These are phyloP conservation scores for Phylloscopus trochiloides DNA, from an alignment of 2,113 vertebrate genomes.

Conservation along the genomic window DNA sequence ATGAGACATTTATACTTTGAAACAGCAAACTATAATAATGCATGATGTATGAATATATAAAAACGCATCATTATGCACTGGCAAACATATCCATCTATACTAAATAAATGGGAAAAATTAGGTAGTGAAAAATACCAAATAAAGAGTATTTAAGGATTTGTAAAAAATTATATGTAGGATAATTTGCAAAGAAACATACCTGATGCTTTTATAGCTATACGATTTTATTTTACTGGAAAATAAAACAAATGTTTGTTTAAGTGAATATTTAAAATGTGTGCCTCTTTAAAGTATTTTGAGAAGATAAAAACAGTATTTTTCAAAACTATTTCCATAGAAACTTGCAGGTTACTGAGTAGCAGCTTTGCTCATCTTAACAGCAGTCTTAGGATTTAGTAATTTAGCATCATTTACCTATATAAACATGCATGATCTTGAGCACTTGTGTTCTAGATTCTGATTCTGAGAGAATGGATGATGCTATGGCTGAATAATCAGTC, in stretches of 20 bases:
- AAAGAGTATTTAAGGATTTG: not conserved
- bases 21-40: not conserved
- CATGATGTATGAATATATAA: not conserved
- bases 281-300: not conserved
- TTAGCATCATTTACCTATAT: not conserved
- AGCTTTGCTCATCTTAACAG: not conserved
- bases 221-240: not conserved
- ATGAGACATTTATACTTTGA: not conserved
- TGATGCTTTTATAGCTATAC: not conserved
- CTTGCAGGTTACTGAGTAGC: not conserved
- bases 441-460: not conserved
- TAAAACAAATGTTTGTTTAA: not conserved
- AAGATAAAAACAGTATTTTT: not conserved
- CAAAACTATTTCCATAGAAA: not conserved
- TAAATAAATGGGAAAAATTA: not conserved
- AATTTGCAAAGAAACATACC: not conserved
- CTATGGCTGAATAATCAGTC: not conserved
- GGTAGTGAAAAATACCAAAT: not conserved
- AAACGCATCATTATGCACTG: not conserved
- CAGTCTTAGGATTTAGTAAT: not conserved
- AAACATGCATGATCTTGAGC: not conserved
- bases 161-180: not conserved
- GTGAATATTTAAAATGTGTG: not conserved
- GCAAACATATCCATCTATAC: not conserved
- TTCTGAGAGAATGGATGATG: not conserved